Conservation (phyloP, 2,888 invertebrate genomes). For the Prosapia bicincta region DNA sequence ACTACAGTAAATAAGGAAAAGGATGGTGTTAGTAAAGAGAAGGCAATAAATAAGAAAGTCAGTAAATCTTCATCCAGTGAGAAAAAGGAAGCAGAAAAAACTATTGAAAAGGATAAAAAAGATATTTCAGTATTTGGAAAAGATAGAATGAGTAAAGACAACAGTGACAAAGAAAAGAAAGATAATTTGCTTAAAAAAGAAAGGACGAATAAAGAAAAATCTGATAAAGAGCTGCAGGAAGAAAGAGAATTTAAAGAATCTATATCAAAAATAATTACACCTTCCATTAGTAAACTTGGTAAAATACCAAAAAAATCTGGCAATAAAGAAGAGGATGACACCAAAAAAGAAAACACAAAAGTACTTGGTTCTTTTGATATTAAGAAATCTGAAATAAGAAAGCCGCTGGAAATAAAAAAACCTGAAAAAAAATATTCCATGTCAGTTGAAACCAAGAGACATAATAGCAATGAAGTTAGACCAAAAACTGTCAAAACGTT, state of each 20-base stretch:
- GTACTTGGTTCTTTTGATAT: constrained; percentile 42
- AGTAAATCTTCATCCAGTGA: neutral
- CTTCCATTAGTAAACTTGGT: constrained; percentile 68
- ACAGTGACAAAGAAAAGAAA: constrained; percentile 25
- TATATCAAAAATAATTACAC: constrained; percentile 61
- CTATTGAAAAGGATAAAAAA: constrained; percentile 4
- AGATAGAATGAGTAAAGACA: constrained; percentile 40
- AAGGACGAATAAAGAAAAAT: constrained; percentile 30
- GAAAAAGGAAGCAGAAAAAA: neutral
- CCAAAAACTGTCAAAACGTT: constrained; percentile 91
- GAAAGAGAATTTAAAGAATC: constrained; percentile 51
- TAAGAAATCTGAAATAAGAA: constrained; percentile 42
- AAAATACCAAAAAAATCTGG: constrained; percentile 71
- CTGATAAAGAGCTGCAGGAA: constrained; percentile 34
- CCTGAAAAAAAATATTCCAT: constrained; percentile 66
- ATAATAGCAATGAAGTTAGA: constrained; percentile 52
- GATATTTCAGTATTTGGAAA: constrained; percentile 23
- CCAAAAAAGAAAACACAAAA: constrained; percentile 28
- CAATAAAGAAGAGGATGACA: constrained; percentile 40
- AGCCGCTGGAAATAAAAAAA: constrained; percentile 19
- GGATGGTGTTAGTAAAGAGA: neutral
- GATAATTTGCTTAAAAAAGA: constrained; percentile 22
- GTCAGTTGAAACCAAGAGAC: constrained; percentile 76
- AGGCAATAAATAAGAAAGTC: neutral
- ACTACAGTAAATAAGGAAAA: neutral